Evolutionary conservation across 2,888 invertebrate genomes (phyloP).

Genomic region (Cheilosia vernalis): DNA sequence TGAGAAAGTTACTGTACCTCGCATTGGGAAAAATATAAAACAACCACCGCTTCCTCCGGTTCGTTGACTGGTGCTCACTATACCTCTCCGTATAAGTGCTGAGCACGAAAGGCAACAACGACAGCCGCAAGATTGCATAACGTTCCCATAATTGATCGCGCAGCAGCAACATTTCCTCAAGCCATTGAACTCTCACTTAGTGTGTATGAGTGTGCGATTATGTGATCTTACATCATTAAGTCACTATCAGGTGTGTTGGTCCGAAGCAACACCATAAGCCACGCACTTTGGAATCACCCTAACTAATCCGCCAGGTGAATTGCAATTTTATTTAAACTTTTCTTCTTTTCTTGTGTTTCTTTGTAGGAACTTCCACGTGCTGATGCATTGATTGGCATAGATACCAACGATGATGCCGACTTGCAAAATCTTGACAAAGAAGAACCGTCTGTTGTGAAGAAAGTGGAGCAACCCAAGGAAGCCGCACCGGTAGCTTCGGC

Average conservation of each 20-base stretch:
- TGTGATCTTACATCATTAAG: conserved; percentile 49
- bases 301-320: conserved; percentile 17
- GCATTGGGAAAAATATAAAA: conserved; percentile 38
- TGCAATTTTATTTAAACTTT: conserved; percentile 43
- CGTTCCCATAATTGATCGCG: conserved; percentile 52
- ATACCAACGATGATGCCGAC: conserved; percentile 80
- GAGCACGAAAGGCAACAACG: conserved; percentile 34
- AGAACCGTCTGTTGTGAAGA: conserved; percentile 78
- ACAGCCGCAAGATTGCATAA: conserved; percentile 51
- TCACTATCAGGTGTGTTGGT: conserved; percentile 19
- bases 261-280: conserved; percentile 11
- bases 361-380: conserved; percentile 83
- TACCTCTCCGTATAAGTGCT: conserved; percentile 42
- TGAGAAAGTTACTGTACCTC: conserved; percentile 48
- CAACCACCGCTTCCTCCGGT: conserved; percentile 42
- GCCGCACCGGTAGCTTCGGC: conserved; percentile 67
- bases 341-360: conserved; percentile 28
- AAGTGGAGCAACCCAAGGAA: conserved; percentile 76
- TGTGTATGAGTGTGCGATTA: conserved; percentile 27
- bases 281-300: conserved; percentile 28
- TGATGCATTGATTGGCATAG: conserved; percentile 83
- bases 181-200: conserved; percentile 58
- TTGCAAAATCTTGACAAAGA: conserved; percentile 81
- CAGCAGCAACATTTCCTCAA: conserved; percentile 53
- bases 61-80: conserved; percentile 52